phyloP scores from a whole-genome alignment of 2,797 vertebrate species.

The Telmatherina bonti region DNA sequence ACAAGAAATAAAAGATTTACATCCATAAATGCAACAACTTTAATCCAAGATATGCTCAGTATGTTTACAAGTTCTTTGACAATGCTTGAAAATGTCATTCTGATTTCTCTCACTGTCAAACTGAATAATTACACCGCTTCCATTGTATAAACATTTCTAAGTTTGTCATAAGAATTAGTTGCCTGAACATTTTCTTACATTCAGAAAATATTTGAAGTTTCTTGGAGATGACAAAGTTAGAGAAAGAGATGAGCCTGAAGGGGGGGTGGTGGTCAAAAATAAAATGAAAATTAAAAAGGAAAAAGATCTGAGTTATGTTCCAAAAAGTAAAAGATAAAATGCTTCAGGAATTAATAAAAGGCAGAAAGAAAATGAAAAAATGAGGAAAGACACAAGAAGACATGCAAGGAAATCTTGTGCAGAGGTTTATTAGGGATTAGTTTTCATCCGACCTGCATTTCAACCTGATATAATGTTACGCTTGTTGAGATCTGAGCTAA shows the following conservation, averaged over 20 bases:
- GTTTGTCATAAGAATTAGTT: neutral
- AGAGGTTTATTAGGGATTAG: constrained; percentile 9
- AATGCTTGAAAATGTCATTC: constrained; percentile 2
- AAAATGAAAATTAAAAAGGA: neutral
- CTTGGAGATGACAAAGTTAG: constrained; percentile 18
- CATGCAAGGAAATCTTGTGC: neutral
- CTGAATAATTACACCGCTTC: neutral
- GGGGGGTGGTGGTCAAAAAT: neutral
- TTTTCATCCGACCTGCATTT: constrained; percentile 25
- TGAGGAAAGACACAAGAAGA: constrained; percentile 10
- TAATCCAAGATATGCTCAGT: constrained; percentile 24
- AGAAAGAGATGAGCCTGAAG: neutral
- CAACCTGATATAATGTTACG: neutral
- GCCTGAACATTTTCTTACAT: neutral
- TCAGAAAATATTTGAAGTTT: neutral
- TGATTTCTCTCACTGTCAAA: constrained; percentile 2
- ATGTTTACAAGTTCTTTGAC: neutral
- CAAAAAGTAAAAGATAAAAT: no score
- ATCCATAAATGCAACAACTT: constrained; percentile 20
- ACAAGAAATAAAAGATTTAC: constrained; percentile 33
- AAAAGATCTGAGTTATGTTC: no score
- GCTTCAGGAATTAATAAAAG: neutral
- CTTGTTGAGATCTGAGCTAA: constrained; percentile 12
- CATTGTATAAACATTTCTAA: neutral
- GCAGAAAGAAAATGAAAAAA: neutral